These are phyloP conservation scores for Pteromalus puparum DNA, from an alignment of 1,140 invertebrate genomes.

Conservation along the genomic window DNA sequence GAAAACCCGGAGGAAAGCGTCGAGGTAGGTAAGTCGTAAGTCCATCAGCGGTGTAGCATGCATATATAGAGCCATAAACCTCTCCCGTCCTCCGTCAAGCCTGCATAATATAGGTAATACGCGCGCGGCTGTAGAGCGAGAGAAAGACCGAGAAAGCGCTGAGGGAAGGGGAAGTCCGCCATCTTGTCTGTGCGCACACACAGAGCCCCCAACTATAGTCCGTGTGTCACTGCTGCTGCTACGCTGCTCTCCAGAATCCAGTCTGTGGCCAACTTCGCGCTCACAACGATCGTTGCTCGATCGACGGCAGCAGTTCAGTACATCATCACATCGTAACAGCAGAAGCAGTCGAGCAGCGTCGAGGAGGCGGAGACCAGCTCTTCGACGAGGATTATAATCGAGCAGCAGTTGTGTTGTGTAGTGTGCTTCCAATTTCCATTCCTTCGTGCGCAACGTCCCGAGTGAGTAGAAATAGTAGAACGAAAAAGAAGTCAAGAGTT, in stretches of 20 bases:
- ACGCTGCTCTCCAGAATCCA: constrained; percentile 29
- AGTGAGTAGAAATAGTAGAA: background rate
- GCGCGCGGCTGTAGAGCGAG: background rate
- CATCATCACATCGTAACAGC: background rate
- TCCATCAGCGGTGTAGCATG: no score
- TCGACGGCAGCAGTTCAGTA: background rate
- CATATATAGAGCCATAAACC: no score
- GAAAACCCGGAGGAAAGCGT: no score
- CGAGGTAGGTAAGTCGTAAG: no score
- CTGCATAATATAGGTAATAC: no score
- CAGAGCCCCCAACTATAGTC: background rate
- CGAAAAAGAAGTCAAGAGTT: background rate
- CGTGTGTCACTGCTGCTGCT: background rate
- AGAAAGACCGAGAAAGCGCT: background rate
- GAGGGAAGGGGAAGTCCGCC: constrained; percentile 3
- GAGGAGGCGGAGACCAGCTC: background rate
- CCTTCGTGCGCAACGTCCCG: background rate
- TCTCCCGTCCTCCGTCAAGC: no score
- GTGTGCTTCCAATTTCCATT: background rate
- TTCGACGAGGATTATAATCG: no score
- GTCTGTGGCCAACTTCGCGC: constrained; percentile 45
- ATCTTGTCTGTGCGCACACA: background rate
- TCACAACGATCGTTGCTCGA: background rate
- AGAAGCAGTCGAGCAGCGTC: background rate
- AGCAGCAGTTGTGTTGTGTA: background rate